Evolutionary conservation across 2,888 invertebrate genomes (phyloP), one percentile per base, ranked within the genome.

Genomic region (Plutella xylostella): DNA sequence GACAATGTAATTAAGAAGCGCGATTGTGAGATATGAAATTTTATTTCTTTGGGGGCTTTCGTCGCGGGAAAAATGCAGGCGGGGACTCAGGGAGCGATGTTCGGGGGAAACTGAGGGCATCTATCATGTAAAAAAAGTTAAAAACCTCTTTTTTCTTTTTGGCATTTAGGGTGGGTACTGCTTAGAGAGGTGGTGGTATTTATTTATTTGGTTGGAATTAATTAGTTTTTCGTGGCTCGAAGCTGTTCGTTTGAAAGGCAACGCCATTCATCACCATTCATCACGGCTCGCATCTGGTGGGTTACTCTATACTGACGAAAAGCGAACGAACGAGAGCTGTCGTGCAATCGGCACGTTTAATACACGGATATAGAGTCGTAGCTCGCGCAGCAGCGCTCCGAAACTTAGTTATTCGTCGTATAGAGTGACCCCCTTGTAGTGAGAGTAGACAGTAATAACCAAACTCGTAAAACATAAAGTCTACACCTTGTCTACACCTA

Each of bases 211-310:
- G 21, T 33, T 28, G n/a, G 28, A 43, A 43, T 43, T 43, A 43
- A 37, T 37, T 19, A 43, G n/a, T 15, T 14, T 18, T 30, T n/a
- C n/a, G n/a, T n/a, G n/a, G 19, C 41, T 41, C 30, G 12, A 19
- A 39, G 41, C 14, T 30, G 28, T 30, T 41, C 31, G 41, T 31
- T 31, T 30, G 41, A 19, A 41, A 41, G 30, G 41, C 18, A 41
- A 41, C 46, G 44, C 50, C 48, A 61, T 60, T 55, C 54, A 50
- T 60, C 60, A 58, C 55, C 52, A 60, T 60, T 53, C 54, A 60
- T 60, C 60, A 60, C 43, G 35, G 25, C 43, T n/a, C n/a, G n/a
- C n/a, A n/a, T n/a, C n/a, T n/a, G n/a, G n/a, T n/a, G n/a, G n/a
- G n/a, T n/a, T n/a, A n/a, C n/a, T n/a, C n/a, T n/a, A n/a, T n/a